These are phyloP conservation scores for Sipha flava DNA, from an alignment of 1,140 invertebrate species.

Conservation along the genomic window DNA sequence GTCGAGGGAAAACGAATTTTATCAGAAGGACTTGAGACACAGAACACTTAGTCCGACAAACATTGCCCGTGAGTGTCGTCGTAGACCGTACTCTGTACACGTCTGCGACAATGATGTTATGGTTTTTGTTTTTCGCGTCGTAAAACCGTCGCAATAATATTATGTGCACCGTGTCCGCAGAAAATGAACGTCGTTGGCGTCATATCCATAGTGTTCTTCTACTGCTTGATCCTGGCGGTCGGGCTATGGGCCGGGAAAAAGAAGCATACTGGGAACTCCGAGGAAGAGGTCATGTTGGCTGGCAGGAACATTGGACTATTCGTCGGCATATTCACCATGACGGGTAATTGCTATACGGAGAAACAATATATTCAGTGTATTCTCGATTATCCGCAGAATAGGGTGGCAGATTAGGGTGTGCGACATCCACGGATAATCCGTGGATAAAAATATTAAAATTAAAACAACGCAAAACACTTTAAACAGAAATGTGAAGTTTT, in stretches of 20 bases:
- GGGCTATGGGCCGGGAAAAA: conserved; percentile 93
- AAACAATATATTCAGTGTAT: no score
- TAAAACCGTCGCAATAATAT: no score
- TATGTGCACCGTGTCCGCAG: not conserved
- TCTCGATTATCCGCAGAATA: no score
- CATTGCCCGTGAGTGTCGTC: not conserved
- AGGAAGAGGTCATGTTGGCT: conserved; percentile 95
- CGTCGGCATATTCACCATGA: conserved; percentile 98
- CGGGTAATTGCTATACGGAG: no score
- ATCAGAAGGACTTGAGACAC: not conserved
- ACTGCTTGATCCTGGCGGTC: conserved; percentile 81
- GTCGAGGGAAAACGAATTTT: not conserved
- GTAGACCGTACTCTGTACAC: no score
- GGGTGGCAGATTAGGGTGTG: no score
- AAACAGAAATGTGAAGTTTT: no score
- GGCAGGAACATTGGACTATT: conserved; percentile 91
- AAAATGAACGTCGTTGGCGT: conserved; percentile 79
- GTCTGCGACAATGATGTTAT: no score
- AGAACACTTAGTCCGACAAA: not conserved
- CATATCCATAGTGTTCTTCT: conserved; percentile 87
- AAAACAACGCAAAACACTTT: no score
- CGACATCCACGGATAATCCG: no score
- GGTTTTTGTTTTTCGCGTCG: not conserved
- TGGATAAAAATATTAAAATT: no score
- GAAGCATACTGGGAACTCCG: conserved; percentile 72